phyloP scores from a whole-genome alignment of 2,113 vertebrate species.

The Rhodinocichla rosea region DNA sequence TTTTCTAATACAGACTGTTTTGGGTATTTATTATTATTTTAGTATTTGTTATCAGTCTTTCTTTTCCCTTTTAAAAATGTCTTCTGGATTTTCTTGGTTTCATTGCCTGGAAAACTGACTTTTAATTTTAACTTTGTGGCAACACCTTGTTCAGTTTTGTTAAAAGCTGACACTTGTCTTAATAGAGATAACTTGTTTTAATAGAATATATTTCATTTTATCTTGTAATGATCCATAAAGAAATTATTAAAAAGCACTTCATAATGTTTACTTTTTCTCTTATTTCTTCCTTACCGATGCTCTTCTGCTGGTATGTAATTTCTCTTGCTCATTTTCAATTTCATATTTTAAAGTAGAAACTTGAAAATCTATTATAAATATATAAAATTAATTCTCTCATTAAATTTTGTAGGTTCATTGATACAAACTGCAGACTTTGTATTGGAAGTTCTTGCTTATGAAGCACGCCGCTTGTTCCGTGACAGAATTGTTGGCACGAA shows the following conservation, averaged over 20 bases:
- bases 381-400: background rate
- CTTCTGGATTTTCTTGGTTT: background rate
- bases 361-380: background rate
- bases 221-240: background rate
- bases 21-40: background rate
- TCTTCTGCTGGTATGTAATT: slow-evolving; percentile 45
- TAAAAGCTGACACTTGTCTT: background rate
- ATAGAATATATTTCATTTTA: background rate
- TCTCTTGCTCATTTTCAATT: background rate
- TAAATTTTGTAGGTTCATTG: slow-evolving; percentile 74
- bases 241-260: background rate
- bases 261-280: slow-evolving; percentile 24
- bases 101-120: background rate
- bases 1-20: background rate
- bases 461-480: slow-evolving; percentile 89
- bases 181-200: background rate
- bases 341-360: background rate
- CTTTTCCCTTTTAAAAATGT: background rate
- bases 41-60: background rate
- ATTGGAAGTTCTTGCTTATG: slow-evolving; percentile 88
- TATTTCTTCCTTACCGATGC: slow-evolving; percentile 21
- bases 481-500: slow-evolving; percentile 88
- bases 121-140: background rate
- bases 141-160: background rate
- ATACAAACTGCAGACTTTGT: slow-evolving; percentile 82